A percentile compares a stretch with the other conserved stretches of the same genome.
Evolutionary conservation across 2,888 invertebrate genomes (phyloP).

Genomic region (Diadromus collaris): DNA sequence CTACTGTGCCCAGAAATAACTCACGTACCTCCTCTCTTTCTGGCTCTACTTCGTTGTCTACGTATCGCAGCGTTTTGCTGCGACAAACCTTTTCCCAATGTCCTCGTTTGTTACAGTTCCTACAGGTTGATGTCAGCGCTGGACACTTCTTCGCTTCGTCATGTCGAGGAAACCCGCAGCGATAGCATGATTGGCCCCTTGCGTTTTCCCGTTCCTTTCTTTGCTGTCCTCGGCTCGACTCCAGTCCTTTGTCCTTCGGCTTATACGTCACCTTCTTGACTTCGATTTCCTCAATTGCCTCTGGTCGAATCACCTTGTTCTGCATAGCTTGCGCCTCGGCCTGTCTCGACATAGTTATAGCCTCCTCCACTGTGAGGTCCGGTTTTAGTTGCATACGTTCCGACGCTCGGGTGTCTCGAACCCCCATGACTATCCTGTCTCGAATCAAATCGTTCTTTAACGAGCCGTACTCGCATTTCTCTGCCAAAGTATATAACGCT

Average conservation of each 20-base stretch:
- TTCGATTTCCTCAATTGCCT: slow-evolving; percentile 18
- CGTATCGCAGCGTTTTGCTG: no score
- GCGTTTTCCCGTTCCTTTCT: not conserved
- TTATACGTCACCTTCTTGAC: no score
- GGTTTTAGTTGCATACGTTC: slow-evolving; percentile 63
- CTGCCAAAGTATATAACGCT: slow-evolving; percentile 62
- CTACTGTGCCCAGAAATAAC: no score
- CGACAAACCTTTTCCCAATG: slow-evolving; percentile 63
- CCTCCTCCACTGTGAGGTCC: slow-evolving; percentile 61
- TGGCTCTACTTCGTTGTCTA: slow-evolving; percentile 20
- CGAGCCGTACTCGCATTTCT: slow-evolving; percentile 63
- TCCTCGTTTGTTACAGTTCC: slow-evolving; percentile 59
- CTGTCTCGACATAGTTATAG: slow-evolving; percentile 57
- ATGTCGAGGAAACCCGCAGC: slow-evolving; percentile 43
- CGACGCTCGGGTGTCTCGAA: slow-evolving; percentile 60
- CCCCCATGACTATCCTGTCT: slow-evolving; percentile 68
- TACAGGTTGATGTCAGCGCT: slow-evolving; percentile 57
- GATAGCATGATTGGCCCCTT: slow-evolving; percentile 11
- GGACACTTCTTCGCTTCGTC: slow-evolving; percentile 52
- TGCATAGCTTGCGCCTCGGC: slow-evolving; percentile 59
- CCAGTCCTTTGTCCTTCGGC: no score
- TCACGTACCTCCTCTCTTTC: not conserved
- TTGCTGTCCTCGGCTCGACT: slow-evolving; percentile 8
- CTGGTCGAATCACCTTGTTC: slow-evolving; percentile 42
- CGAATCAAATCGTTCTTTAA: slow-evolving; percentile 66